Percentiles rank a stretch among this genome's conserved stretches.
phyloP scores from a whole-genome alignment of 2,797 vertebrate species.

The Vireo griseus region DNA sequence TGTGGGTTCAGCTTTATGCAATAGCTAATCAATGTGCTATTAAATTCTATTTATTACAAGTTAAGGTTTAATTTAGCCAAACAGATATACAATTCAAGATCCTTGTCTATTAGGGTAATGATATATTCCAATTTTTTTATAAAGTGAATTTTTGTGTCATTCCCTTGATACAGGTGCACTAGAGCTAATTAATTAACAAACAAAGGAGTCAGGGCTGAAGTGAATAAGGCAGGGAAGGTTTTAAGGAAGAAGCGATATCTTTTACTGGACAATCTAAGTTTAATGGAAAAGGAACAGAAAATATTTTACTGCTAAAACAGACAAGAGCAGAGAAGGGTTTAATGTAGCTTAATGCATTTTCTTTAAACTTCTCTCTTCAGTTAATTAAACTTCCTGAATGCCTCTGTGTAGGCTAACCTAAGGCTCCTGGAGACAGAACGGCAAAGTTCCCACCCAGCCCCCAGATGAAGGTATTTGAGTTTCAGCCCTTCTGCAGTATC shows the following conservation, averaged over 20 bases:
- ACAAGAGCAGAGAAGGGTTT: neutral
- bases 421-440: neutral
- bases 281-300: neutral
- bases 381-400: neutral
- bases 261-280: neutral
- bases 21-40: neutral
- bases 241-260: neutral
- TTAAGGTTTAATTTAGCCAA: neutral
- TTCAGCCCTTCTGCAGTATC: neutral
- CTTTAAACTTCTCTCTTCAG: neutral
- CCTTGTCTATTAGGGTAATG: neutral
- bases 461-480: neutral
- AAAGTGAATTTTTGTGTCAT: neutral
- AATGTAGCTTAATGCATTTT: neutral
- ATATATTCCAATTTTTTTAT: neutral
- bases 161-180: neutral
- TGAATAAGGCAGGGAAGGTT: neutral
- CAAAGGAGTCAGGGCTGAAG: neutral
- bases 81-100: neutral
- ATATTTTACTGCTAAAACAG: neutral
- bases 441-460: accelerated
- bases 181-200: neutral
- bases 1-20: neutral
- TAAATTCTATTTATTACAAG: neutral
- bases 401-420: neutral